Conservation (phyloP, 2,113 vertebrate genomes). For the Odocoileus hemionus region DNA sequence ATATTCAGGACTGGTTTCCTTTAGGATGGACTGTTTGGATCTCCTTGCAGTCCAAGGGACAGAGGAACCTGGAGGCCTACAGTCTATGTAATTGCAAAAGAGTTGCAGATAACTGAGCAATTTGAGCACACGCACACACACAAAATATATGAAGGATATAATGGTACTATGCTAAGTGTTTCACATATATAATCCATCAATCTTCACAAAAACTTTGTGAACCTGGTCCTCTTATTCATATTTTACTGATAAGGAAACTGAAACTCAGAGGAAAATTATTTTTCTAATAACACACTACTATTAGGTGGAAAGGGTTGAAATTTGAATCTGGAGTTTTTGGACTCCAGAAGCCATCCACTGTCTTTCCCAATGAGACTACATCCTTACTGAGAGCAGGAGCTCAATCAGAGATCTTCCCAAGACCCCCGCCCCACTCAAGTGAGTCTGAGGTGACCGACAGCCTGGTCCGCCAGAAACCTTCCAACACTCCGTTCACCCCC, state of each 20-base stretch:
- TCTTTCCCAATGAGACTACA: background rate
- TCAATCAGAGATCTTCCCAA: background rate
- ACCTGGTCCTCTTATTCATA: background rate
- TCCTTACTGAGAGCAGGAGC: background rate
- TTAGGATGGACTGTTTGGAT: background rate
- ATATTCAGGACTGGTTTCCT: background rate
- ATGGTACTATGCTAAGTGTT: background rate
- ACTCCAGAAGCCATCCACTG: background rate
- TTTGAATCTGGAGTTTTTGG: background rate
- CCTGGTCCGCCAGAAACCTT: background rate
- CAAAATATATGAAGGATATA: background rate
- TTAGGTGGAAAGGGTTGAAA: background rate
- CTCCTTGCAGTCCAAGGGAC: background rate
- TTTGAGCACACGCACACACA: background rate
- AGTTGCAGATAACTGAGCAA: background rate
- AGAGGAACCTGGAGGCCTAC: background rate
- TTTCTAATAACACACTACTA: background rate
- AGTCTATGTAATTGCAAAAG: background rate
- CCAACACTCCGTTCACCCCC: background rate
- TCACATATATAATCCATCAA: background rate
- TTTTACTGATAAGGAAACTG: background rate
- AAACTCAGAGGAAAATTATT: background rate
- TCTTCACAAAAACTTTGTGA: background rate
- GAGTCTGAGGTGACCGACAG: background rate
- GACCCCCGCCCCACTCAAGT: accelerated